Evolutionary conservation across 1,140 invertebrate genomes (phyloP), one percentile per base, ranked within the genome.

Genomic region (Campoletis sonorensis): DNA sequence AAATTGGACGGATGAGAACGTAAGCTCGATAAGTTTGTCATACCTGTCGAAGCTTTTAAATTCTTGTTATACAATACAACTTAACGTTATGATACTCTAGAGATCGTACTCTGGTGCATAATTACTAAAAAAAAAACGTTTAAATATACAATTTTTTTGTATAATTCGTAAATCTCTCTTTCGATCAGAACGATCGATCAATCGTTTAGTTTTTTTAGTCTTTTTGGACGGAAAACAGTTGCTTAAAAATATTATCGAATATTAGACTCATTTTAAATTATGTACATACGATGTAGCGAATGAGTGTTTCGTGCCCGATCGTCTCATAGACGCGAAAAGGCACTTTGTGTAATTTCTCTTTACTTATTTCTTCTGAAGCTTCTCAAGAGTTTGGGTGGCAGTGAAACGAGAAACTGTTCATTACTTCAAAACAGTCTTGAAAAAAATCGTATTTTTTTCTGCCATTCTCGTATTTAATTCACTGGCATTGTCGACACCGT

Each of bases 401-500:
- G 73, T 77, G 72, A 16, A 61, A 64, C 16, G n/a, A 37, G 54
- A 40, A 5, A 77, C 7, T 30, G 27, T 73, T 37, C 33, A 26
- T 51, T 16, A 51, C 5, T 49, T 58, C 7, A 23, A 77, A 64
- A 77, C 15, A 23, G 37, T 49, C 1, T n/a, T 40, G 13, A 23
- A 58, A 18, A 33, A 30, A 45, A 45, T 45, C 40, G 40, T n/a
- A 11, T 67, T 23, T 33, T 37, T 78, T 37, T 23, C 4, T 45
- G 27, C 16, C 21, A 10, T 26, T 67, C 15, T 77, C 73, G 30
- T 33, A 67, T 54, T 85, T 85, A 90, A 81, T 94, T 94, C 4
- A 94, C 94, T 5, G 96, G 96, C 94, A 96, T 96, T 18, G 96
- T 97, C 0, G 96, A 97, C 0, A 97, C 95, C 10, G 96, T 97